These are phyloP conservation scores for Linnaemya tessellans DNA, from an alignment of 2,888 invertebrate genomes.

Conservation along the genomic window DNA sequence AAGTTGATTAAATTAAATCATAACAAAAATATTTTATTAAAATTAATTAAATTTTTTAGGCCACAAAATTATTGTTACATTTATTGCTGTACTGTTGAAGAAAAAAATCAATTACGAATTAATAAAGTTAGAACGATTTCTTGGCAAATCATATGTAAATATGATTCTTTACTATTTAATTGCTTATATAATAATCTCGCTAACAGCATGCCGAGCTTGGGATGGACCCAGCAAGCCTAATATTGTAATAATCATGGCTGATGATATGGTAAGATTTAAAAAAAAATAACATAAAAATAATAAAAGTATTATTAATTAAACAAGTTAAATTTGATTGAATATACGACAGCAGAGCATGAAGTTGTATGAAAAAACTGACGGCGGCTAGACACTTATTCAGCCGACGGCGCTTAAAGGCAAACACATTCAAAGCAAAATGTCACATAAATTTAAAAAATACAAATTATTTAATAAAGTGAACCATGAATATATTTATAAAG, in stretches of 20 bases:
- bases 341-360: too few species aligned
- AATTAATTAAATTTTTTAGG: neutral
- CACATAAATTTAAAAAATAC: too few species aligned
- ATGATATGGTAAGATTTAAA: conserved; percentile 88
- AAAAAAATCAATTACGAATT: neutral
- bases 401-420: too few species aligned
- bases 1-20: too few species aligned
- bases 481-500: too few species aligned
- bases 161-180: conserved; percentile 30
- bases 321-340: too few species aligned
- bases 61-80: neutral
- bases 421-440: too few species aligned
- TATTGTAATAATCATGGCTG: conserved; percentile 91
- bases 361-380: too few species aligned
- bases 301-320: too few species aligned
- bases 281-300: neutral
- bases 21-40: neutral
- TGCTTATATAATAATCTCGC: neutral
- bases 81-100: neutral
- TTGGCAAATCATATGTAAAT: neutral
- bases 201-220: conserved; percentile 35
- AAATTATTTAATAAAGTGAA: too few species aligned
- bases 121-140: neutral
- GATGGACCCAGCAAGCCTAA: conserved; percentile 84
- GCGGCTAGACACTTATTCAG: too few species aligned